phyloP scores from a whole-genome alignment of 2,797 vertebrate species.

The Tamandua tetradactyla region DNA sequence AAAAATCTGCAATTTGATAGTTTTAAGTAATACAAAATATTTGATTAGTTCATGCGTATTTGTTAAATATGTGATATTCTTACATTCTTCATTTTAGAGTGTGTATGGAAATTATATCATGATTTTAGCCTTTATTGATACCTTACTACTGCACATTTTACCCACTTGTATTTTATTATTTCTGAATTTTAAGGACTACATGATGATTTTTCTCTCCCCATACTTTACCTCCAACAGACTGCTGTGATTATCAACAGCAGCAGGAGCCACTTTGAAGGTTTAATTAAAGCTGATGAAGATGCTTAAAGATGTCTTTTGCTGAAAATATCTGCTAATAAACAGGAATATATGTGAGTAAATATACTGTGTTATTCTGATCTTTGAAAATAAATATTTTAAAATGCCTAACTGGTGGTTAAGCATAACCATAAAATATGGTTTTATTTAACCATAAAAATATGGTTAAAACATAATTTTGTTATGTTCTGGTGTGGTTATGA shows the following conservation, averaged over 20 bases:
- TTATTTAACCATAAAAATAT: no score
- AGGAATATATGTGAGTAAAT: conserved; percentile 68
- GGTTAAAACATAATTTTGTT: no score
- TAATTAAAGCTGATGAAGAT: conserved; percentile 68
- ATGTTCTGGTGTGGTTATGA: not conserved
- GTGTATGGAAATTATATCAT: not conserved
- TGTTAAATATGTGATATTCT: not conserved
- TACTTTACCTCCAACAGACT: conserved; percentile 48
- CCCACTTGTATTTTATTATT: not conserved
- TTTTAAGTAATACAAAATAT: not conserved
- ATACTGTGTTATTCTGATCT: conserved; percentile 15
- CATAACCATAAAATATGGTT: no score
- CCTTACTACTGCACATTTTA: not conserved
- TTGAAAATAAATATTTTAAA: conserved; percentile 68
- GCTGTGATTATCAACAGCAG: conserved; percentile 66
- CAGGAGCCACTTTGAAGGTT: conserved; percentile 59
- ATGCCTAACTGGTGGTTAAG: not conserved
- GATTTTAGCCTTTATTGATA: not conserved
- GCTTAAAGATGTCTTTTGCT: conserved; percentile 68
- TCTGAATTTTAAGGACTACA: conserved; percentile 22
- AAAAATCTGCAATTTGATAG: not conserved
- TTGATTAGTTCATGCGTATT: not conserved
- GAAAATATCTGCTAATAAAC: conserved; percentile 70
- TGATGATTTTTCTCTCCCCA: conserved; percentile 46
- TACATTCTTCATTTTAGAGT: conserved; percentile 42